Conservation (phyloP, 2,888 invertebrate species). For the Plusia festucae region DNA sequence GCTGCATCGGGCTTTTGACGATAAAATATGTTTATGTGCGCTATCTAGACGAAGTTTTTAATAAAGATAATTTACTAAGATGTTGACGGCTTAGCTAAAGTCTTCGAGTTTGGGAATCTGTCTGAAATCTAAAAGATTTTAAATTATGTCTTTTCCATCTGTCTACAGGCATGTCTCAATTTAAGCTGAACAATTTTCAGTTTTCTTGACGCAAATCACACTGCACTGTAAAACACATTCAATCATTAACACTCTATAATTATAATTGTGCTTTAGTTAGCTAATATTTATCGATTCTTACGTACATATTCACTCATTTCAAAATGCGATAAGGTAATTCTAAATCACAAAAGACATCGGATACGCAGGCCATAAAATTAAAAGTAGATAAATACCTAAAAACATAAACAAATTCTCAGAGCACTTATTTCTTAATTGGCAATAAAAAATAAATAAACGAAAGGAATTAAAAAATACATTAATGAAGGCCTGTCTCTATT, state of each 20-base stretch:
- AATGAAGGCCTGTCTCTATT: not conserved
- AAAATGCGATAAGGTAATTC: no score
- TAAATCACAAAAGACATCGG: no score
- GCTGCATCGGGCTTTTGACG: no score
- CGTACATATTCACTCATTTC: no score
- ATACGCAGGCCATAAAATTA: not conserved
- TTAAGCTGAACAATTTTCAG: not conserved
- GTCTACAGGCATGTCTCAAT: not conserved
- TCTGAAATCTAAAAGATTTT: not conserved
- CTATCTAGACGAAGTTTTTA: no score
- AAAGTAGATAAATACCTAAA: not conserved
- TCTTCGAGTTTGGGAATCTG: not conserved
- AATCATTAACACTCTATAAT: no score
- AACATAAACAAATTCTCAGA: not conserved
- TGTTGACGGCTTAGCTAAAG: not conserved
- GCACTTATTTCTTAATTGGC: slow-evolving; percentile 1
- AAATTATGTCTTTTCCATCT: not conserved
- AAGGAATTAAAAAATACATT: slow-evolving; percentile 1
- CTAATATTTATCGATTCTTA: no score
- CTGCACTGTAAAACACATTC: no score
- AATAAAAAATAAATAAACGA: not conserved
- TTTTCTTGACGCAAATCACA: not conserved
- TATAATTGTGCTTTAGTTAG: no score
- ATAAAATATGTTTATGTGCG: no score
- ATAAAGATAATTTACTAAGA: not conserved